phyloP scores from a whole-genome alignment of 2,113 vertebrate species.

The Okapia johnstoni region DNA sequence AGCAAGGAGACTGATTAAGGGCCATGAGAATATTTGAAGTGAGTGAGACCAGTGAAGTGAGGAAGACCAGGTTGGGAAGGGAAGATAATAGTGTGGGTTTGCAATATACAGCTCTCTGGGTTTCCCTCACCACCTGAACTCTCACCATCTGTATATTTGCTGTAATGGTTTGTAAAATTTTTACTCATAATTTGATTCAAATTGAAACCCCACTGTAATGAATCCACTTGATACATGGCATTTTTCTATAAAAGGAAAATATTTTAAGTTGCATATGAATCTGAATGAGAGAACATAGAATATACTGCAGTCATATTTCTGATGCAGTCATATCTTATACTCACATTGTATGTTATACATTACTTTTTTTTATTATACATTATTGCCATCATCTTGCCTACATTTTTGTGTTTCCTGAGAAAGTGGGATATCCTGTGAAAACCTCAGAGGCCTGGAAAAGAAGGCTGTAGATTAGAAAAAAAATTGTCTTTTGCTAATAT shows the following conservation, averaged over 20 bases:
- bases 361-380: not conserved
- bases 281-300: not conserved
- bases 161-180: not conserved
- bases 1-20: not conserved
- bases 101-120: not conserved
- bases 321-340: not conserved
- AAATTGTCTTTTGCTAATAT: not conserved
- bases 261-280: not conserved
- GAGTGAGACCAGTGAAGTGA: not conserved
- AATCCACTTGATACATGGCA: not conserved
- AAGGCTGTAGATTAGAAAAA: not conserved
- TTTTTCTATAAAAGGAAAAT: slow-evolving; percentile 28
- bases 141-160: not conserved
- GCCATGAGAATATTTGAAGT: not conserved
- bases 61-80: not conserved
- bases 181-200: not conserved
- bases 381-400: not conserved
- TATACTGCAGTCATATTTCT: not conserved
- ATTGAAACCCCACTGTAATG: not conserved
- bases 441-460: not conserved
- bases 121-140: not conserved
- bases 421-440: not conserved
- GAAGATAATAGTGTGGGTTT: not conserved
- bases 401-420: not conserved
- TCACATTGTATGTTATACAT: not conserved